These are phyloP conservation scores for Vireo griseus DNA, from an alignment of 2,797 vertebrate species.

Conservation along the genomic window DNA sequence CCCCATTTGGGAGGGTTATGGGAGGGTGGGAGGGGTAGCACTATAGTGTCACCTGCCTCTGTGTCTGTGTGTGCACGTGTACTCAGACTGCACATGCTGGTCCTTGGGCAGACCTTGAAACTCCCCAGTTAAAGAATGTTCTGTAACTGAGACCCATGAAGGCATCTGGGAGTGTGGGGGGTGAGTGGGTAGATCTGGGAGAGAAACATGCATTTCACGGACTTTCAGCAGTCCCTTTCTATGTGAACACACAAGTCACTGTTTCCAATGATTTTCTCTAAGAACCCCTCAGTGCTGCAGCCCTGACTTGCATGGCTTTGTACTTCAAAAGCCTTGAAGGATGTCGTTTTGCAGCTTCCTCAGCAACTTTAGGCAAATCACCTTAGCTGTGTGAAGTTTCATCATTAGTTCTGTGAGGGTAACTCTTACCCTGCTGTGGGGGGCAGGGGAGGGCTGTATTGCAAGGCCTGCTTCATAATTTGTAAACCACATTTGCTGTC, in stretches of 20 bases:
- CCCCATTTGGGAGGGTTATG: neutral
- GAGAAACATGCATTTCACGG: neutral
- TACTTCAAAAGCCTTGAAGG: neutral
- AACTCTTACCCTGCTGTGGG: neutral
- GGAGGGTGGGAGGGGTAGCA: neutral
- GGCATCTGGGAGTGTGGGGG: neutral
- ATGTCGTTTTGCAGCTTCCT: neutral
- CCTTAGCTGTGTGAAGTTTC: neutral
- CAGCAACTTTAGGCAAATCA: conserved; percentile 42
- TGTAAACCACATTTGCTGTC: neutral
- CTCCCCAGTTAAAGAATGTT: neutral
- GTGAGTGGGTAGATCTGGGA: neutral
- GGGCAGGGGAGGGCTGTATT: neutral
- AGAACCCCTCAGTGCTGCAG: neutral
- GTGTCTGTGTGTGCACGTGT: neutral
- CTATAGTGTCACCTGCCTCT: neutral
- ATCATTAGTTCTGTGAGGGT: neutral
- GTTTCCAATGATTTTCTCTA: neutral
- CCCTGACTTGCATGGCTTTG: neutral
- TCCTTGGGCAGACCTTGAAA: conserved; percentile 13
- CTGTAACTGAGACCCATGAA: neutral
- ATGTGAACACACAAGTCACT: fast-evolving
- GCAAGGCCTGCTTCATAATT: fast-evolving
- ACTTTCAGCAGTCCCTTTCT: neutral
- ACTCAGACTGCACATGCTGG: neutral